A percentile compares a stretch with the other conserved stretches of the same genome.
These are phyloP conservation scores for Carassius carassius DNA, from an alignment of 2,113 vertebrate genomes.

Conservation along the genomic window DNA sequence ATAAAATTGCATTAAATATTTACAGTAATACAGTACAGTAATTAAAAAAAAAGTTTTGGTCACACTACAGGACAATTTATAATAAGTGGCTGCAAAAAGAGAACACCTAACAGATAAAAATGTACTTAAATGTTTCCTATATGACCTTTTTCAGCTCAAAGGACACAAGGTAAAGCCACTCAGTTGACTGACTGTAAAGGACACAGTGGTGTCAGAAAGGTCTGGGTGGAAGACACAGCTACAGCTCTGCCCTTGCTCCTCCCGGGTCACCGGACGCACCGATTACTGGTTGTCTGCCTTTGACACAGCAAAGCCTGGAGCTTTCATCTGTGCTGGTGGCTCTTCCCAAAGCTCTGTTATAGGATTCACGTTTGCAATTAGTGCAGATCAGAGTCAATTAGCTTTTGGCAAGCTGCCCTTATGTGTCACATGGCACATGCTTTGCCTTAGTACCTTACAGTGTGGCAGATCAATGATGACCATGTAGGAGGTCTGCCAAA, in stretches of 20 bases:
- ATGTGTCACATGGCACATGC: constrained; percentile 79
- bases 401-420: constrained; percentile 75
- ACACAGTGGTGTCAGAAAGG: neutral
- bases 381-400: constrained; percentile 81
- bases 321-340: constrained; percentile 85
- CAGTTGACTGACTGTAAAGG: constrained; percentile 8
- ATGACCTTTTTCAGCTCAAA: neutral
- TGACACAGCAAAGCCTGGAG: constrained; percentile 69
- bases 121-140: neutral
- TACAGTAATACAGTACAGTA: too few relatives aligned
- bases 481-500: constrained; percentile 50
- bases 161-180: neutral
- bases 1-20: too few relatives aligned
- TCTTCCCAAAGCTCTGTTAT: constrained; percentile 84
- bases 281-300: constrained; percentile 81
- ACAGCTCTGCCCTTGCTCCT: constrained; percentile 36
- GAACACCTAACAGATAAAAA: neutral
- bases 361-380: constrained; percentile 85
- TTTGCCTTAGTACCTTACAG: constrained; percentile 78
- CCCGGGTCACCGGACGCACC: constrained; percentile 78
- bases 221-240: constrained; percentile 1
- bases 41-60: too few relatives aligned
- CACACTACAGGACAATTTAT: neutral
- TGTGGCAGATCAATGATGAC: constrained; percentile 68
- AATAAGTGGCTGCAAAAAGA: neutral